Percentiles rank a stretch among this genome's conserved stretches.
Evolutionary conservation across 2,113 vertebrate genomes (phyloP).

Genomic region (Suricata suricatta): DNA sequence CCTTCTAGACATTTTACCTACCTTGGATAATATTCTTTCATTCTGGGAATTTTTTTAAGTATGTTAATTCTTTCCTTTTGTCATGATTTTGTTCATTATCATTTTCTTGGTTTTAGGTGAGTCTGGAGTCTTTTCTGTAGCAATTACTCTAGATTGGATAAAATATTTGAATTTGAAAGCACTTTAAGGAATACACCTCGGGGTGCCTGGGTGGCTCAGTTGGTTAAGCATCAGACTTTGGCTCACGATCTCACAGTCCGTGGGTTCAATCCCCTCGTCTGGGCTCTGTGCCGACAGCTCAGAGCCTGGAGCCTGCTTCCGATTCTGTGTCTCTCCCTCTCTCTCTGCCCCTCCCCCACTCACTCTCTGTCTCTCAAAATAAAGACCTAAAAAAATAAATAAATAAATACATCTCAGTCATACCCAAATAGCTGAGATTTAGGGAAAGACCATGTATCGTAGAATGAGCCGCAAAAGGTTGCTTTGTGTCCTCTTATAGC

Average conservation of each 20-base stretch:
- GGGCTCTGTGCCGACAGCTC: too few relatives aligned
- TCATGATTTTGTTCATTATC: neutral
- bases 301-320: too few relatives aligned
- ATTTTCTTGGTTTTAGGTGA: constrained; percentile 5
- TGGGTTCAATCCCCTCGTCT: too few relatives aligned
- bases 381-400: too few relatives aligned
- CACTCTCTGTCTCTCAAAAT: too few relatives aligned
- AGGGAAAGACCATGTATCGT: neutral
- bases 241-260: too few relatives aligned
- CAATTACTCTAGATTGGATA: neutral
- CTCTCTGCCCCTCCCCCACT: too few relatives aligned
- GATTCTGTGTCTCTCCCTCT: too few relatives aligned
- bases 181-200: neutral
- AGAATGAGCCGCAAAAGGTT: neutral
- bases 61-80: constrained; percentile 27
- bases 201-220: too few relatives aligned
- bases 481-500: neutral
- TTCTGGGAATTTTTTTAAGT: neutral
- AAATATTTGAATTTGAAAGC: constrained; percentile 36
- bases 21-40: constrained; percentile 33
- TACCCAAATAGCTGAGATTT: neutral
- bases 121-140: neutral
- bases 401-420: neutral
- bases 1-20: neutral
- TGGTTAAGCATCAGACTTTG: too few relatives aligned